Conservation (phyloP, 2,113 vertebrate genomes). For the Nothoprocta pentlandii region DNA sequence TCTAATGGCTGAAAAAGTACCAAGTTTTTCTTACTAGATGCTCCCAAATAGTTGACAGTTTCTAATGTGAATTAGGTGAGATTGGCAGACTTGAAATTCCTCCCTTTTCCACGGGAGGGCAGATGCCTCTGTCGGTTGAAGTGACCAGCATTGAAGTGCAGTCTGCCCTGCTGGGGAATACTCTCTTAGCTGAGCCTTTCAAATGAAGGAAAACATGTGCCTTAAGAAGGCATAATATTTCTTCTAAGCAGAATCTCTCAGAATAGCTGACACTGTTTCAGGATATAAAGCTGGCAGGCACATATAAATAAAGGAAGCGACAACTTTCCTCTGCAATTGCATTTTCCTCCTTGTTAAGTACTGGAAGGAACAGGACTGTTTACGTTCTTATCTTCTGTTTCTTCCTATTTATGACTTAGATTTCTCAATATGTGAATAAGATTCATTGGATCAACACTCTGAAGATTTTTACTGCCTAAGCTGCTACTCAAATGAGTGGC, state of each 20-base stretch:
- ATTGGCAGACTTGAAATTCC: neutral
- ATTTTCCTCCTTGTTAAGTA: neutral
- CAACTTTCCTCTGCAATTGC: neutral
- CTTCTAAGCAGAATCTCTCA: neutral
- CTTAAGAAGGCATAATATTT: neutral
- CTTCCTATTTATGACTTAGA: neutral
- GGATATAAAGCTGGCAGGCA: neutral
- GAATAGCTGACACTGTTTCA: neutral
- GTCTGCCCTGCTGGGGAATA: neutral
- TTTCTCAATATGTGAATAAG: neutral
- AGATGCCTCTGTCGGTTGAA: neutral
- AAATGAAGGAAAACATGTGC: neutral
- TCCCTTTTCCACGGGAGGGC: constrained; percentile 71
- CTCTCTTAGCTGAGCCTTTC: neutral
- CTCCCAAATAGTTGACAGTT: neutral
- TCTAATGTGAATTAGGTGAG: fast-evolving
- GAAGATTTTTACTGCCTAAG: neutral
- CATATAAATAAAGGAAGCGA: neutral
- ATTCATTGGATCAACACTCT: neutral
- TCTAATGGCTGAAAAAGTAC: neutral
- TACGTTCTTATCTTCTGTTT: neutral
- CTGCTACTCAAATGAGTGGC: neutral
- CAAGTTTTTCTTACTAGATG: neutral
- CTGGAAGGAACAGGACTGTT: neutral
- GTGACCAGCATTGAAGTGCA: neutral